Evolutionary conservation across 2,113 vertebrate species (phyloP), one percentile per base, ranked within the genome.

Genomic region (Aramus guarauna): DNA sequence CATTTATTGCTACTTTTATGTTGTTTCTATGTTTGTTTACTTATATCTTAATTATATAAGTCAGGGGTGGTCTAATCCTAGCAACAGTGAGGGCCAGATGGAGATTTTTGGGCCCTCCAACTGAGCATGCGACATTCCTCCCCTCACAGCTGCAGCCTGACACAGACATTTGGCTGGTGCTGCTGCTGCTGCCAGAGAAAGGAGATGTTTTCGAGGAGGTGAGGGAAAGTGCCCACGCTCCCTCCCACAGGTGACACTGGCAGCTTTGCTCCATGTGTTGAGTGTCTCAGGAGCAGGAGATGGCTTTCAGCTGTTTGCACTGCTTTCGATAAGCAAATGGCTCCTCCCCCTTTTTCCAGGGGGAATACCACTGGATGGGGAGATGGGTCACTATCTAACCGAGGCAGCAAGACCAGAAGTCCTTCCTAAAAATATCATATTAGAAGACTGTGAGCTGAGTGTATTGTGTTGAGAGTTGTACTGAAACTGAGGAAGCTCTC

Each of bases 31-130:
- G 68, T 89, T 91, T 95, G 37, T 84, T 92, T 90, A 81, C 64
- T 94, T 87, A 53, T 79, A 68, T 91, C 88, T 95, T 72, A 68
- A 89, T 90, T 78, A 78, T 81, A 30, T 68, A 81, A 87, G 52
- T 82, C 52, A 52, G 24, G 41, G 56, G 72, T 90, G 79, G 76
- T 77, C 56, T 78, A 89, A 94, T 91, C 64, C 89, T 74, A 91
- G 76, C 47, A 94, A 63, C 83, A 95, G n/a, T 23, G 21, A 95
- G 52, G 95, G 39, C 73, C 91, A 95, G 94, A 92, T 92, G 91
- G 89, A 94, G 76, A 71, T 59, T 84, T 92, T 83, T 67, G 93
- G 45, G 76, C 56, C 91, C 75, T 96, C 72, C 59, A 66, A 53
- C 56, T 24, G 75, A 83, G 68, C 76, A 75, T 60, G 95, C 82